Evolutionary conservation across 2,888 invertebrate species (phyloP), one percentile per base, ranked within the genome.

Genomic region (Cheilosia vulpina): DNA sequence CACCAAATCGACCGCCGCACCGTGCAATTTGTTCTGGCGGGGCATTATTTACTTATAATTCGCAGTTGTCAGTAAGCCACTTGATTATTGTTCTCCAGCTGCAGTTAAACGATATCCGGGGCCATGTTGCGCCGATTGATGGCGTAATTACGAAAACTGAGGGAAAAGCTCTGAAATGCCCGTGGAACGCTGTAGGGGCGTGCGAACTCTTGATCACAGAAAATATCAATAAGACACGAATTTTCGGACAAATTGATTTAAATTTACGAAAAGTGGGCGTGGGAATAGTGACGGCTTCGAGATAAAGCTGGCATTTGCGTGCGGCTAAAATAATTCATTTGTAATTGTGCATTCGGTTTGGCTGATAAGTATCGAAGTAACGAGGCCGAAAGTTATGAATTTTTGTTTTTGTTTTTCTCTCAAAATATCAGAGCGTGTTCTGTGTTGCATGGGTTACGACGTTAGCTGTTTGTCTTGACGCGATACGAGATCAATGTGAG

Each of bases 1-100:
- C 68, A 84, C 52, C 47, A 43, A 53, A 63, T 50, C 57, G 62
- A 55, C 65, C 52, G 55, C 1, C 27, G 68, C 65, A 38, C 63
- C 34, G 21, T 24, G 75, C 84, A 84, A 75, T 79, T 84, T 79
- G 79, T 62, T 85, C 72, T 71, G 38, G 38, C 71, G 71, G 68
- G 81, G 76, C 76, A 85, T 81, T 81, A 81, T 81, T 85, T 81
- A 69, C 68, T 81, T 85, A 81, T 85, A 81, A 81, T 85, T 76
- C 71, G 72, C 76, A 76, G 81, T 81, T 85, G 85, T 85, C 85
- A 85, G 81, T 85, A 85, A 85, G 85, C 50, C 81, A 81, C 81
- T 85, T 85, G 85, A 81, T 81, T 85, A 85, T 81, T 85, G 85
- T 81, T 85, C 81, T 77, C 81, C 85, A 85, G 81, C 81, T 85